A percentile compares a stretch with the other conserved stretches of the same genome.
Conservation (phyloP, 2,113 vertebrate species). For the Silurus glanis region DNA sequence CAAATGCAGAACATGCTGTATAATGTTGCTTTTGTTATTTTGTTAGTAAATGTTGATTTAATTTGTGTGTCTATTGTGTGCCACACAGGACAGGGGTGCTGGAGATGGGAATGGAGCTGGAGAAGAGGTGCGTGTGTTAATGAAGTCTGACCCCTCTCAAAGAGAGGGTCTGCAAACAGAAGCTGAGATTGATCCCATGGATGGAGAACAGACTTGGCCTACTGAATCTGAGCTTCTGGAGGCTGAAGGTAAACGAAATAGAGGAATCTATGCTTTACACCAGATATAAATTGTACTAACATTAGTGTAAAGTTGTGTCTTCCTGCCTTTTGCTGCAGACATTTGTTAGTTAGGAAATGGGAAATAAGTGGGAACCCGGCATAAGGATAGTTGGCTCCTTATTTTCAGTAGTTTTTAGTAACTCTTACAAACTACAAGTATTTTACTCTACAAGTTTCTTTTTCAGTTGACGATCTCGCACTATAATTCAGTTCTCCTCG, state of each 20-base stretch:
- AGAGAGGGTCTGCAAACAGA: constrained; percentile 86
- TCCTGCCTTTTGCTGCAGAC: not conserved
- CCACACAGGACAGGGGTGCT: constrained; percentile 69
- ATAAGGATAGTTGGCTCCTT: not conserved
- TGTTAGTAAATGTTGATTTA: not conserved
- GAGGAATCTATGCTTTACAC: not conserved
- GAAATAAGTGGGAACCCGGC: not conserved
- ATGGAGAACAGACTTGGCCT: constrained; percentile 96
- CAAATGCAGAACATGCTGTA: not conserved
- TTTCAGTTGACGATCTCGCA: not conserved
- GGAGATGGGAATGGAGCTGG: constrained; percentile 67
- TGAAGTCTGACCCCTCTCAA: constrained; percentile 81
- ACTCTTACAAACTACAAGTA: not conserved
- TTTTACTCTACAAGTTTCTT: not conserved
- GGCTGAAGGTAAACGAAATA: constrained; percentile 79
- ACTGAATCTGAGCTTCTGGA: constrained; percentile 89
- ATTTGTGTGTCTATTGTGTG: constrained; percentile 8
- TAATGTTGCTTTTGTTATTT: not conserved
- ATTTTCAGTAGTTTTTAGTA: not conserved
- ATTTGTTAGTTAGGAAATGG: not conserved
- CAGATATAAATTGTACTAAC: not conserved
- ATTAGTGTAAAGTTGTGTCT: not conserved
- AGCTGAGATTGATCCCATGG: constrained; percentile 91
- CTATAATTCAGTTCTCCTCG: no score
- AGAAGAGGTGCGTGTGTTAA: constrained; percentile 79